phyloP scores from a whole-genome alignment of 2,888 invertebrate species.

The Stenodema calcarata region DNA sequence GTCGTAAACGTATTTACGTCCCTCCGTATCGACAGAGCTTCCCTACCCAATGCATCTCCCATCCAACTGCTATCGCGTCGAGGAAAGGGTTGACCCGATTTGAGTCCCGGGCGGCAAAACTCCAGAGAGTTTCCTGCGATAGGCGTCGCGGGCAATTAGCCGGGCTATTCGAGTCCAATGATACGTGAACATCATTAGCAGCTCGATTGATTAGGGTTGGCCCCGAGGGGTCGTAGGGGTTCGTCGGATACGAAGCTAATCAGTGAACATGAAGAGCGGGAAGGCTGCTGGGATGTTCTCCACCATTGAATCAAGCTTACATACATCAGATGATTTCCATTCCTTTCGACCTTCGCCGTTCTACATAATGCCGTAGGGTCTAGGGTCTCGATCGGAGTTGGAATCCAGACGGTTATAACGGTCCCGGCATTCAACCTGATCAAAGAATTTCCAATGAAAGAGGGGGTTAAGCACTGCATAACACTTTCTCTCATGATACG shows the following conservation, averaged over 20 bases:
- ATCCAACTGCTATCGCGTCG: neutral
- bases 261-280: slow-evolving; percentile 5
- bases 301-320: neutral
- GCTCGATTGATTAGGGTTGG: slow-evolving; percentile 28
- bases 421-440: too few species aligned
- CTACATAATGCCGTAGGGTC: neutral
- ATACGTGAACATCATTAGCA: slow-evolving; percentile 44
- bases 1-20: neutral
- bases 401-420: too few species aligned
- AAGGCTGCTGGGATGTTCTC: neutral
- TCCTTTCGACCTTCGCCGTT: neutral
- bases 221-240: neutral
- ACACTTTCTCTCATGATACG: too few species aligned
- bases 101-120: neutral
- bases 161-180: slow-evolving; percentile 30
- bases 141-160: slow-evolving; percentile 39
- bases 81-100: neutral
- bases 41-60: neutral
- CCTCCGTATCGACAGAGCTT: neutral
- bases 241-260: slow-evolving; percentile 23
- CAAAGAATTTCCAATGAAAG: too few species aligned
- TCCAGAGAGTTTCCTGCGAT: slow-evolving; percentile 20
- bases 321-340: neutral
- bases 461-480: too few species aligned
- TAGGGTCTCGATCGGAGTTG: too few species aligned